Evolutionary conservation across 2,797 vertebrate species (phyloP), one percentile per base, ranked within the genome.

Genomic region (Staurois parvus): DNA sequence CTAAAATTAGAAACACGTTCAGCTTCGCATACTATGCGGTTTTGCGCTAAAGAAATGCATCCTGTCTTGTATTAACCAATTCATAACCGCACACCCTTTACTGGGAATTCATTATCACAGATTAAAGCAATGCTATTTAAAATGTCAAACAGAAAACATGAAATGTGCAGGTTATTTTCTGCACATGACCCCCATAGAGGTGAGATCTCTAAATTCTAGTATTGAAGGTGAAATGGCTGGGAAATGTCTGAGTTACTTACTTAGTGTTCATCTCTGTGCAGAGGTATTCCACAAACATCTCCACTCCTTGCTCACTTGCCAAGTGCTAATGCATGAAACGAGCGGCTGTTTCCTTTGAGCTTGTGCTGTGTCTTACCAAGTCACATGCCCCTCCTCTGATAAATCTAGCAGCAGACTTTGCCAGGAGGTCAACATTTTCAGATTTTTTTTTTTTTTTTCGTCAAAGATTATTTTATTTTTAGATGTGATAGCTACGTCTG

Each of bases 271-370:
- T 88, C 64, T 87, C 87, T 89, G 84, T 90, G 89, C 85, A 74
- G 89, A 90, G 84, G 89, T 90, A 91, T 88, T 91, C 91, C 92
- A 91, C 91, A 91, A 90, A 92, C 92, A 92, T 91, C 91, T 83
- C 91, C 89, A 90, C 89, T 93, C 89, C 90, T 92, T 94, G 93
- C 91, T 90, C 92, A 89, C 90, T 91, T 92, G 93, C 92, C 94
- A 94, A 94, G 90, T 89, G 92, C 92, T 87, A 90, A 91, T 91
- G 94, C 91, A 88, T 85, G 86, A 93, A 85, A 88, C 87, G 89
- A 94, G 90, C 94, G 95, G 93, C 95, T 95, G 94, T 94, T 93
- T 95, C 93, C 93, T 93, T 90, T 91, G 88, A 79, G 92, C 92
- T 79, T 87, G 76, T 88, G 90, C 90, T 92, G 90, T 89, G 90